Evolutionary conservation across 2,113 vertebrate species (phyloP).

Genomic region (Reinhardtius hippoglossoides): DNA sequence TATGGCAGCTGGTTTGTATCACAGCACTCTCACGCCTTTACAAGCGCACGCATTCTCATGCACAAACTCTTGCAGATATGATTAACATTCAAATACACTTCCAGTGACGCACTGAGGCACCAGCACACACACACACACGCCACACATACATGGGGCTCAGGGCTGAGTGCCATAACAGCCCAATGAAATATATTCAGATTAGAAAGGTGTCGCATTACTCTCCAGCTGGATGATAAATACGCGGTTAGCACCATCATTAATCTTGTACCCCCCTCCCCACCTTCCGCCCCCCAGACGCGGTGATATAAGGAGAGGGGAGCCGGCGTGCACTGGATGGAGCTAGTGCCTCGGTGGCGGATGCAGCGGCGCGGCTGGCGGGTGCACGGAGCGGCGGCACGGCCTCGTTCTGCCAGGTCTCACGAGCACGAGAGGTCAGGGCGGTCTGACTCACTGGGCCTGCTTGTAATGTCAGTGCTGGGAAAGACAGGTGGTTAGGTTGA

Average conservation of each 20-base stretch:
- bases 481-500: slow-evolving; percentile 7
- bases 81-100: slow-evolving; percentile 75
- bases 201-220: slow-evolving; percentile 83
- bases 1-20: slow-evolving; percentile 54
- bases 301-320: slow-evolving; percentile 57
- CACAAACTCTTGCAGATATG: slow-evolving; percentile 64
- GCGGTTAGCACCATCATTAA: slow-evolving; percentile 77
- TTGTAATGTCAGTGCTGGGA: slow-evolving; percentile 26
- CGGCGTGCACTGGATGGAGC: slow-evolving; percentile 64
- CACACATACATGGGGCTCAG: slow-evolving; percentile 55
- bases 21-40: slow-evolving; percentile 37
- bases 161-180: slow-evolving; percentile 78
- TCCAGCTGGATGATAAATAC: slow-evolving; percentile 82
- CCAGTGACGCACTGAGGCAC: slow-evolving; percentile 36
- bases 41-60: slow-evolving; percentile 44
- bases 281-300: slow-evolving; percentile 59
- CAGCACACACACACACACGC: slow-evolving; percentile 20
- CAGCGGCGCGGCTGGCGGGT: slow-evolving; percentile 33
- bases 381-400: slow-evolving; percentile 10
- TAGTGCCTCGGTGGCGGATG: slow-evolving; percentile 41
- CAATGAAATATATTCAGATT: slow-evolving; percentile 85
- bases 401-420: slow-evolving; percentile 38
- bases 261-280: slow-evolving; percentile 76
- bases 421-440: slow-evolving; percentile 46
- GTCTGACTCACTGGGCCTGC: slow-evolving; percentile 28